These are phyloP conservation scores for Euproctis similis DNA, from an alignment of 2,888 invertebrate genomes.

Conservation along the genomic window DNA sequence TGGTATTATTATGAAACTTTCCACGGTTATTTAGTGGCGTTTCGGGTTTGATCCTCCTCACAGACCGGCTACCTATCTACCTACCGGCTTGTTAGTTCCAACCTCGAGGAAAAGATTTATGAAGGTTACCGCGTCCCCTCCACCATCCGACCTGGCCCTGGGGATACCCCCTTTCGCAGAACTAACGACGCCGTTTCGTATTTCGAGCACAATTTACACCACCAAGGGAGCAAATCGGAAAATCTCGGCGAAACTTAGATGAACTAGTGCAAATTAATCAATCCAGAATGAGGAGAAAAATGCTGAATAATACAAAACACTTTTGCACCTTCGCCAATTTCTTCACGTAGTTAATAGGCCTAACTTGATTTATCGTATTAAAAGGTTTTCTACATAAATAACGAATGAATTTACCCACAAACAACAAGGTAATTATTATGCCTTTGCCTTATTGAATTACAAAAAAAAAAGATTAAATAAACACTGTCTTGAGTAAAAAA, in stretches of 20 bases:
- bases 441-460: too few relatives aligned
- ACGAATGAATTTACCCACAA: slow-evolving; percentile 2
- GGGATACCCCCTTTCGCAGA: slow-evolving; percentile 59
- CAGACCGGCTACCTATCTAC: slow-evolving; percentile 18
- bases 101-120: slow-evolving; percentile 70
- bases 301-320: slow-evolving; percentile 38
- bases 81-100: slow-evolving; percentile 65
- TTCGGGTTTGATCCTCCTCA: slow-evolving; percentile 25
- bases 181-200: slow-evolving; percentile 70
- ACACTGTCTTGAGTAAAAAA: too few relatives aligned
- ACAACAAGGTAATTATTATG: too few relatives aligned
- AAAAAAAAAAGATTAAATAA: too few relatives aligned
- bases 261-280: slow-evolving; percentile 55
- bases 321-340: slow-evolving; percentile 27
- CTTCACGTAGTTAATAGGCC: slow-evolving; percentile 7
- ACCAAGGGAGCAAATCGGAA: slow-evolving; percentile 45
- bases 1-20: slow-evolving; percentile 62
- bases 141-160: slow-evolving; percentile 57
- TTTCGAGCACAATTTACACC: slow-evolving; percentile 70
- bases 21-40: slow-evolving; percentile 49
- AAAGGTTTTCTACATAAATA: slow-evolving; percentile 3
- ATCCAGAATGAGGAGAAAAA: slow-evolving; percentile 35
- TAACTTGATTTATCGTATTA: slow-evolving; percentile 9
- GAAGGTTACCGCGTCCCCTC: slow-evolving; percentile 58
- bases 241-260: slow-evolving; percentile 55